Evolutionary conservation across 1,140 invertebrate genomes (phyloP).

Genomic region (Drosophila burlai): DNA sequence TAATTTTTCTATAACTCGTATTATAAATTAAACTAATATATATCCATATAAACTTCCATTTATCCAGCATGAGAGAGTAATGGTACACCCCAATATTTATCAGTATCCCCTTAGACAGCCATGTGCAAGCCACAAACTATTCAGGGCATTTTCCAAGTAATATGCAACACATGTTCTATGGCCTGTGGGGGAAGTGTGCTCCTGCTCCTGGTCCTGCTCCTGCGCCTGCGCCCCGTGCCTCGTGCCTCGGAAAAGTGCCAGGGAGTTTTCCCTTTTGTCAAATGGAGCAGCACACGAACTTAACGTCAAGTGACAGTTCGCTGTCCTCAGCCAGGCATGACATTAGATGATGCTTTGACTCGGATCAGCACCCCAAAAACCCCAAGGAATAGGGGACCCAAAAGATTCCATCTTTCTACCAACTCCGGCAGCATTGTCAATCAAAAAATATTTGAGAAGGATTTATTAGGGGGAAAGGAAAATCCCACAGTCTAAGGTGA

Average conservation of each 20-base stretch:
- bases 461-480: not conserved
- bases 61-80: not conserved
- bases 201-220: constrained; percentile 3
- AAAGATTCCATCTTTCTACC: not conserved
- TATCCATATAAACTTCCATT: not conserved
- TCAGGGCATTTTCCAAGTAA: constrained; percentile 65
- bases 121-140: constrained; percentile 54
- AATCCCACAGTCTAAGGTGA: not conserved
- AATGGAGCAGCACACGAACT: constrained; percentile 49
- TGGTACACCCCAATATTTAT: not conserved
- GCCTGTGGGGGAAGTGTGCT: constrained; percentile 20
- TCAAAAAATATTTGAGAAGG: constrained; percentile 19
- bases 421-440: constrained; percentile 39
- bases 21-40: too few species aligned
- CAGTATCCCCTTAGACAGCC: constrained; percentile 3
- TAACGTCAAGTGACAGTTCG: constrained; percentile 55
- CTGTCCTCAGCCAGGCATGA: constrained; percentile 55
- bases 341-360: constrained; percentile 59
- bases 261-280: constrained; percentile 45
- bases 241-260: constrained; percentile 21
- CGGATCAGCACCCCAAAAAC: constrained; percentile 33
- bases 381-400: constrained; percentile 11
- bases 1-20: too few species aligned
- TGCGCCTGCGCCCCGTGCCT: constrained; percentile 40
- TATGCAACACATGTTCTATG: constrained; percentile 64